Evolutionary conservation across 2,888 invertebrate genomes (phyloP).

Genomic region (Leucoptera coffeella): DNA sequence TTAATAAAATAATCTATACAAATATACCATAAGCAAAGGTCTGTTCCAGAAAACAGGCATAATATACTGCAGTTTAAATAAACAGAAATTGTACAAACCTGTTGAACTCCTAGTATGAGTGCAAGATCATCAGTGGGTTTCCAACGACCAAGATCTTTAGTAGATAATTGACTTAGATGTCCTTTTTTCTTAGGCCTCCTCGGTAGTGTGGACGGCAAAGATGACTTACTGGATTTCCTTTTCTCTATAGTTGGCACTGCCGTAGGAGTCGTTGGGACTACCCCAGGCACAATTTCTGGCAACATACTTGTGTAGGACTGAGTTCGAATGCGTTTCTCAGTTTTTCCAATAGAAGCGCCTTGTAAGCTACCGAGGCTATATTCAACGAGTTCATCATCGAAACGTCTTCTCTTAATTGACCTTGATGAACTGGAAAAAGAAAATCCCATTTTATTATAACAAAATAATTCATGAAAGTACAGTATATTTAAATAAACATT

Average conservation of each 20-base stretch:
- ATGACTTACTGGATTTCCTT: conserved; percentile 30
- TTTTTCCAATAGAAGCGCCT: conserved; percentile 42
- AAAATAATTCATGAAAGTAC: too few species aligned
- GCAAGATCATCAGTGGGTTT: conserved; percentile 95
- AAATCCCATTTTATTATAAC: too few species aligned
- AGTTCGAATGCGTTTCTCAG: conserved; percentile 38
- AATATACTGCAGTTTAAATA: too few species aligned
- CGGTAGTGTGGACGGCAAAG: conserved; percentile 24
- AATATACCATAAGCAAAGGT: too few species aligned
- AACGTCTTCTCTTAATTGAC: conserved; percentile 90
- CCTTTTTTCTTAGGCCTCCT: conserved; percentile 56
- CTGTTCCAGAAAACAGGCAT: too few species aligned
- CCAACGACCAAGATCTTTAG: conserved; percentile 89
- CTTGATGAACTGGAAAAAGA: conserved; percentile 71
- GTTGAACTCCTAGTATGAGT: conserved; percentile 88
- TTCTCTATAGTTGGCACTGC: conserved; percentile 17
- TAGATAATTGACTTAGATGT: conserved; percentile 63
- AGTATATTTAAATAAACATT: neutral
- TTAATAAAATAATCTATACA: too few species aligned
- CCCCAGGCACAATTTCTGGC: conserved; percentile 28
- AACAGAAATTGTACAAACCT: conserved; percentile 49
- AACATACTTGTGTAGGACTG: conserved; percentile 47
- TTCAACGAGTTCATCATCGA: conserved; percentile 96
- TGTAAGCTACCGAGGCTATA: conserved; percentile 73
- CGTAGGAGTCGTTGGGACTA: conserved; percentile 11